phyloP scores from a whole-genome alignment of 2,888 invertebrate genomes.

The Caenorhabditis japonica region DNA sequence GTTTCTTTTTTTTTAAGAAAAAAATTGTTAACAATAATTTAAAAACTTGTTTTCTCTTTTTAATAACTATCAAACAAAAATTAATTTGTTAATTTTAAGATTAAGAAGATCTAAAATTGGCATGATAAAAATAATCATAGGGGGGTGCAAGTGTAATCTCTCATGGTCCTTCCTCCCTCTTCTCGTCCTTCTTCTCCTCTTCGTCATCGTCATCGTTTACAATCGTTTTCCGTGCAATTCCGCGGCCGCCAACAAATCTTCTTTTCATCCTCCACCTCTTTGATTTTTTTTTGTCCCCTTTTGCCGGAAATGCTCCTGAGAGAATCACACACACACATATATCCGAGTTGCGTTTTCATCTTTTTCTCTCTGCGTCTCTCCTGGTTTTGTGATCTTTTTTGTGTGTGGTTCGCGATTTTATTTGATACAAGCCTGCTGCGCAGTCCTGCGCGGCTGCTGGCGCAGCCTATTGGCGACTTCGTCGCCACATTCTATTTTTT shows the following conservation, averaged over 20 bases:
- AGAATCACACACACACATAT: too few species aligned
- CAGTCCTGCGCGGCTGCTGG: too few species aligned
- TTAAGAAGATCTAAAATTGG: too few species aligned
- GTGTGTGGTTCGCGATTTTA: neutral
- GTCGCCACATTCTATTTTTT: too few species aligned
- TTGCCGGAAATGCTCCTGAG: slow-evolving; percentile 28
- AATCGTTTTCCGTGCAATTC: slow-evolving; percentile 36
- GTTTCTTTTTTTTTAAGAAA: too few species aligned
- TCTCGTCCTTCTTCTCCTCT: neutral
- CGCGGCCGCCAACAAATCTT: slow-evolving; percentile 33
- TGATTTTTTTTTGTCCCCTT: slow-evolving; percentile 3
- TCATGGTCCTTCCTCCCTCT: neutral
- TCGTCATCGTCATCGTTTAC: slow-evolving; percentile 12
- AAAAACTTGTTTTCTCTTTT: too few species aligned
- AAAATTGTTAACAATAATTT: too few species aligned
- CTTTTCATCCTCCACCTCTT: too few species aligned
- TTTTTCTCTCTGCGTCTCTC: slow-evolving; percentile 5
- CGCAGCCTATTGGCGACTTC: too few species aligned
- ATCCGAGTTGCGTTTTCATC: neutral
- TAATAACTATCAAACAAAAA: too few species aligned
- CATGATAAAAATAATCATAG: slow-evolving; percentile 48
- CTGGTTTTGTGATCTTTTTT: neutral
- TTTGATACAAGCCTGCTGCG: too few species aligned
- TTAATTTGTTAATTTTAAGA: too few species aligned
- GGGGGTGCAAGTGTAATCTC: slow-evolving; percentile 39